A percentile compares a stretch with the other conserved stretches of the same genome.
Evolutionary conservation across 2,113 vertebrate genomes (phyloP).

Genomic region (Glareola pratincola): DNA sequence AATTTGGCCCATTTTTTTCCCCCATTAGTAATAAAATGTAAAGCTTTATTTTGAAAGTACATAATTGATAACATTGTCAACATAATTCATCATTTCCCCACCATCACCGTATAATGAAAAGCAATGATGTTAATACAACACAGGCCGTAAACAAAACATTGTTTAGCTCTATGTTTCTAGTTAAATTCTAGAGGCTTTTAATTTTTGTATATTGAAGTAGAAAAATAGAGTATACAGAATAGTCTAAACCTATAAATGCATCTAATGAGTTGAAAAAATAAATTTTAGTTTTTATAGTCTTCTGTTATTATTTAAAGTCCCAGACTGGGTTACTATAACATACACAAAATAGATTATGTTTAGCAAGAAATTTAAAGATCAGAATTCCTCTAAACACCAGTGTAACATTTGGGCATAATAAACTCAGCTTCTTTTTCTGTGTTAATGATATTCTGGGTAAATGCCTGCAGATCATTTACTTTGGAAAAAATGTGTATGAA

Average conservation of each 20-base stretch:
- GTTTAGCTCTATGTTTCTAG: constrained; percentile 34
- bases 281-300: constrained; percentile 52
- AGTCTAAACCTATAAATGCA: constrained; percentile 61
- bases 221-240: constrained; percentile 49
- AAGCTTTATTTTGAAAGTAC: constrained; percentile 15
- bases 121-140: constrained; percentile 13
- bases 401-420: constrained; percentile 38
- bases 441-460: constrained; percentile 30
- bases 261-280: constrained; percentile 54
- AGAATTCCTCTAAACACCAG: constrained; percentile 55
- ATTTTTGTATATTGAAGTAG: constrained; percentile 38
- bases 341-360: constrained; percentile 32
- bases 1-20: not conserved
- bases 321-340: constrained; percentile 30
- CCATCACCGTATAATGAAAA: constrained; percentile 26
- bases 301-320: constrained; percentile 60
- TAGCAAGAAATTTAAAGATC: constrained; percentile 46
- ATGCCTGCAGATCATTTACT: constrained; percentile 34
- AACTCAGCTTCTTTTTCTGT: constrained; percentile 35
- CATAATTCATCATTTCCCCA: constrained; percentile 34
- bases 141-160: constrained; percentile 48
- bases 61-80: constrained; percentile 7
- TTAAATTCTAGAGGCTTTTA: constrained; percentile 23
- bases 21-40: not conserved
- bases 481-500: constrained; percentile 22